Percentiles rank a stretch among this genome's conserved stretches.
These are phyloP conservation scores for Nomada ferruginata DNA, from an alignment of 2,888 invertebrate genomes.

Conservation along the genomic window DNA sequence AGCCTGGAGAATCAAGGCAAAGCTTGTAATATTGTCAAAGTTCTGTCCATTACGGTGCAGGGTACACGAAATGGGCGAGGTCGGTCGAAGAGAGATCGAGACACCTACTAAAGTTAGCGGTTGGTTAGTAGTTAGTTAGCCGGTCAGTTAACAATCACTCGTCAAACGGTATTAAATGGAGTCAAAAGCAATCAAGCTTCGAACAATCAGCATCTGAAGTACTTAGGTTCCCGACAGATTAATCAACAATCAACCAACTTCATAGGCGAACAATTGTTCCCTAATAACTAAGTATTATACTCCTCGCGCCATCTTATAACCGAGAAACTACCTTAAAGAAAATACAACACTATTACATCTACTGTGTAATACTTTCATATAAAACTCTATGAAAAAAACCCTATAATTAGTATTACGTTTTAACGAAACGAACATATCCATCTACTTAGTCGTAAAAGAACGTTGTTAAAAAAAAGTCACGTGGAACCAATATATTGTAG, in stretches of 20 bases:
- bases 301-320: neutral
- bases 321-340: too few species aligned
- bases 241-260: neutral
- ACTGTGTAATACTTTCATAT: too few species aligned
- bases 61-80: neutral
- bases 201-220: slow-evolving; percentile 11
- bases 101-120: neutral
- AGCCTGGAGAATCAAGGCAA: neutral
- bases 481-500: neutral
- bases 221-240: neutral
- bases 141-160: slow-evolving; percentile 15
- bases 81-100: neutral
- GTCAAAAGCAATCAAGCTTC: slow-evolving; percentile 18
- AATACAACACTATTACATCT: too few species aligned
- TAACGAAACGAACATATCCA: too few species aligned
- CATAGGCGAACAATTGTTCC: neutral
- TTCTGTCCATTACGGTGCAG: neutral
- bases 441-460: too few species aligned
- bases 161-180: slow-evolving; percentile 1
- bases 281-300: neutral
- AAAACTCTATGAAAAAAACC: too few species aligned
- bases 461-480: neutral
- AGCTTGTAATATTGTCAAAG: neutral
- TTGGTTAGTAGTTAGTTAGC: slow-evolving; percentile 19
- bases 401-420: too few species aligned